These are phyloP conservation scores for Myotis planiceps DNA, from an alignment of 2,797 vertebrate species.

Conservation along the genomic window DNA sequence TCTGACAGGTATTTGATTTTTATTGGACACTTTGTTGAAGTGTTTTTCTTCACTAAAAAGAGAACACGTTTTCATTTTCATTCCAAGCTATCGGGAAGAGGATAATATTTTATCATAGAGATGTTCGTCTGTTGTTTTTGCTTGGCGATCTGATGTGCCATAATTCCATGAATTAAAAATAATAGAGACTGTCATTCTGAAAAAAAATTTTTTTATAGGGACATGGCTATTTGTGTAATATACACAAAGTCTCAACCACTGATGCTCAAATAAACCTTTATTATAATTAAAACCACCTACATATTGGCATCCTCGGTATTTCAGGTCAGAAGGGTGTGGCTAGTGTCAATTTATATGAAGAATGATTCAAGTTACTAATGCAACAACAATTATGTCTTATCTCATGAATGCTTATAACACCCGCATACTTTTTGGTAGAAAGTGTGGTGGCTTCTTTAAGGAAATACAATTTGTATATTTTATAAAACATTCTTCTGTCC, in stretches of 20 bases:
- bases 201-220: not conserved
- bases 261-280: not conserved
- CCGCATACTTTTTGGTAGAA: not conserved
- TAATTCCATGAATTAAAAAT: conserved; percentile 68
- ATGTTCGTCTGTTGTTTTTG: conserved; percentile 60
- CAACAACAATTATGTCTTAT: not conserved
- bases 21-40: conserved; percentile 38
- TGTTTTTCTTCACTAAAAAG: conserved; percentile 36
- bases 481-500: not conserved
- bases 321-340: not conserved
- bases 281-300: not conserved
- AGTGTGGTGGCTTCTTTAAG: not conserved
- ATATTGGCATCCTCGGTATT: not conserved
- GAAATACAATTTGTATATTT: not conserved
- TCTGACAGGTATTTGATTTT: conserved; percentile 56
- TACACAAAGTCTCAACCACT: not conserved
- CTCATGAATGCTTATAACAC: not conserved
- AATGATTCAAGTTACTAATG: not conserved
- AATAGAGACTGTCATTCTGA: conserved; percentile 69
- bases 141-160: conserved; percentile 60
- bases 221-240: not conserved
- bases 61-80: conserved; percentile 64
- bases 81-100: conserved; percentile 66
- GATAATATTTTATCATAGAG: conserved; percentile 37
- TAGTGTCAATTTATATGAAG: not conserved